Base-by-base conservation (phyloP, 1,140 invertebrate genomes). In the Papilio polyxenes region DNA sequence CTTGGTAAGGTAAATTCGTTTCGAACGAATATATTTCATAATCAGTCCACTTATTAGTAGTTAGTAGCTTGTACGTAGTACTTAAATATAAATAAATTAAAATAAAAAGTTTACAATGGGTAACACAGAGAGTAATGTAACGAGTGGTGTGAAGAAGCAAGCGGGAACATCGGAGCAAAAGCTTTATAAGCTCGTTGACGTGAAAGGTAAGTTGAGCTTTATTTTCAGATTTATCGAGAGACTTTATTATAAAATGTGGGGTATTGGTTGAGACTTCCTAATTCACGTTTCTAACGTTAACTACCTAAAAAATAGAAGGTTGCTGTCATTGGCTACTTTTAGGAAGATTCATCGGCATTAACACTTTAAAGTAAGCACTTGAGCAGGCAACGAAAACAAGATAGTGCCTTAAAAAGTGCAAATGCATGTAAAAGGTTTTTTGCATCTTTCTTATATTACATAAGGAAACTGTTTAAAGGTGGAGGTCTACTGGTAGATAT, bases 121-220 rank as follows among this genome's bases (percentile, higher is more conserved):
- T 88, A 98, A 98, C 96, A 98, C 98, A 3, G 97, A 98, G 88
- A 98, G 98, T 88, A 98, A 98, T 94, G 98, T 98, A 10, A 97
- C 97, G 0, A 98, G 97, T 92, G 97, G 97, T 76, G 98, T 98
- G 0, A 98, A 98, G 92, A 98, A 98, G 85, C 98, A 98, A 90
- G 98, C 98, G 1, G 98, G 97, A 51, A 97, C 97, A 15, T 97
- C 97, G 1, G 96, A 96, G 13, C 96, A 97, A 88, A 95, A 96
- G 77, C 95, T 98, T 82, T 98, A 98, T 89, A 97, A 98, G 91
- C 95, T 98, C 75, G 96, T 98, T 0, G 97, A 98, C 93, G 92
- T 98, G 44, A 98, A 98, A 96, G 98, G 97, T 97, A 94, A 49
- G 15, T n/a, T 44, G 40, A 3, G 7, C 7, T 44, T 44, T 44